These are phyloP conservation scores for Osmerus eperlanus DNA, from an alignment of 2,113 vertebrate genomes.

Conservation along the genomic window DNA sequence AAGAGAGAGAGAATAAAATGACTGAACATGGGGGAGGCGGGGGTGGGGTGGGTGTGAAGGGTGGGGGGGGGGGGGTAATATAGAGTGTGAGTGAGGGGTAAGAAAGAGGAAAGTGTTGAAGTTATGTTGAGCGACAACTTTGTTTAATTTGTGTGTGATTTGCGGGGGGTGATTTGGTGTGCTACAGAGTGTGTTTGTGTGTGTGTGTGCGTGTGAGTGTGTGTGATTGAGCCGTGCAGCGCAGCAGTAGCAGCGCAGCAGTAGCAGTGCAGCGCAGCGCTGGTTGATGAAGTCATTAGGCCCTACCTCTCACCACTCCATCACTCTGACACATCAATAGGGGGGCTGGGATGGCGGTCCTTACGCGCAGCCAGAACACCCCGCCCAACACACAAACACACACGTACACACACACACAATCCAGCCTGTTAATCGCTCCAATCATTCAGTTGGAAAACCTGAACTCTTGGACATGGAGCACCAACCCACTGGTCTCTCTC, in stretches of 20 bases:
- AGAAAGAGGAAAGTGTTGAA: slow-evolving; percentile 17
- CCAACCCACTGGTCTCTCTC: not conserved
- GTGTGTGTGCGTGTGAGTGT: slow-evolving; percentile 28
- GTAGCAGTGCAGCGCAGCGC: slow-evolving; percentile 35
- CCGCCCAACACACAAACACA: slow-evolving; percentile 21
- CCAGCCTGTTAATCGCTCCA: slow-evolving; percentile 61
- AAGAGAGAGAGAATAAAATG: not conserved
- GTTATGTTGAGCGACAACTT: slow-evolving; percentile 56
- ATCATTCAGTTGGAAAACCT: slow-evolving; percentile 61
- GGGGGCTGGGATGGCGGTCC: slow-evolving; percentile 61
- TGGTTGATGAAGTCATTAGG: slow-evolving; percentile 78
- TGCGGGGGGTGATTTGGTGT: slow-evolving; percentile 62
- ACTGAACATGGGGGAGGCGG: not conserved
- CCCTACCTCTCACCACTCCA: slow-evolving; percentile 66
- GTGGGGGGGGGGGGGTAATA: not conserved
- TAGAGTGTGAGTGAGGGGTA: not conserved
- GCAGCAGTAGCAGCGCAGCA: no score
- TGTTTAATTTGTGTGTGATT: slow-evolving; percentile 65
- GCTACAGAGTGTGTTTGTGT: not conserved
- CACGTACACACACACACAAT: no score
- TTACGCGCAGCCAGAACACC: slow-evolving; percentile 58
- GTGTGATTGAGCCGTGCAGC: slow-evolving; percentile 67
- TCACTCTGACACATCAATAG: slow-evolving; percentile 72
- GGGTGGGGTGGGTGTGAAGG: not conserved
- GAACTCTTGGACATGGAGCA: slow-evolving; percentile 35